Evolutionary conservation across 2,888 invertebrate species (phyloP), one percentile per base, ranked within the genome.

Genomic region (Agonopterix alstromeriana): DNA sequence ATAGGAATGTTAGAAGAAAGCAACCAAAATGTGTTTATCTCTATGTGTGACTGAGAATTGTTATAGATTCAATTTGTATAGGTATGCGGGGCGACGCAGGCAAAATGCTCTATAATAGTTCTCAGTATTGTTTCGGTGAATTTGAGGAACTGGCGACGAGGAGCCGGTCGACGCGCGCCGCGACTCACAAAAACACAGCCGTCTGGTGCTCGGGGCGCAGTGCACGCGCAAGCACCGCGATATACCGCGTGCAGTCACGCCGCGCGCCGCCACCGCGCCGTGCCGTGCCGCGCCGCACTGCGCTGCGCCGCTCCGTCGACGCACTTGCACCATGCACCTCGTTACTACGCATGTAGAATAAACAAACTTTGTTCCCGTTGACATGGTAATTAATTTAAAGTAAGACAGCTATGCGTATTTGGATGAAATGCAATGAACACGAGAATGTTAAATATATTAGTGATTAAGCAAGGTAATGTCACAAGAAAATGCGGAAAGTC

Each of bases 141-240:
- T 77, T 81, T 77, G 70, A 74, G 70, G 74, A 79, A 75, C 71
- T 62, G 73, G 62, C 73, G 70, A 61, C 72, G 67, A 67, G 69
- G 68, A 66, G 73, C 58, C 61, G 61, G 48, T 54, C 62, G 58
- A 66, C 78, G 81, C 75, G 76, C 78, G 79, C 70, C 84, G 76
- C 75, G 79, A 77, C 82, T 78, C 63, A 67, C 85, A 86, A 86
- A 85, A 86, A 87, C 82, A 62, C 59, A 70, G 65, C 69, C 62
- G 84, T 77, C 80, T 79, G 76, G 63, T 72, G 69, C 70, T 54
- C 64, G 65, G 65, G 27, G 57, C 67, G 68, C 60, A 58, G 64
- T 61, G 65, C 65, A 64, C 65, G 74, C 70, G 70, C 67, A 67
- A 7, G 10, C 17, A 38, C 46, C 43, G 43, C 36, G 45, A 45